Conservation (phyloP, 2,113 vertebrate species). For the Phalacrocorax brasilianus region DNA sequence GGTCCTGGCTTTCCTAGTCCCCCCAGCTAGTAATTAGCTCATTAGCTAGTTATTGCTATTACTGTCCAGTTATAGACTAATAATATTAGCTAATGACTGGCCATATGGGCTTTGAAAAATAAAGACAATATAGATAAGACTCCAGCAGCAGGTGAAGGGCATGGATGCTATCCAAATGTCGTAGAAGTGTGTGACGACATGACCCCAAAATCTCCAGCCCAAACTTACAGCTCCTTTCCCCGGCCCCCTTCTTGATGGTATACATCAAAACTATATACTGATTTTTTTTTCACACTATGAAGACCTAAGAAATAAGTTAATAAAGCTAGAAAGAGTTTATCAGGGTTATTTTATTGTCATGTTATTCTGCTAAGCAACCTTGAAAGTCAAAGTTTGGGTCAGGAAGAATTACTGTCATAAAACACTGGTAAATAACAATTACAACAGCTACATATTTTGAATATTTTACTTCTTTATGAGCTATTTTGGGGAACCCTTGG, state of each 20-base stretch:
- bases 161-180: rapidly evolving
- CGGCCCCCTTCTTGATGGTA: not conserved
- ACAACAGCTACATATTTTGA: not conserved
- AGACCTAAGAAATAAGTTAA: not conserved
- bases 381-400: not conserved
- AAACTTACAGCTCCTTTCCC: not conserved
- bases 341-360: not conserved
- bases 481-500: not conserved
- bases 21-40: not conserved
- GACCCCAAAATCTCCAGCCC: not conserved
- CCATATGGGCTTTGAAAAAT: not conserved
- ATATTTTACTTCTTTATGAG: not conserved
- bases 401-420: not conserved
- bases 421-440: not conserved
- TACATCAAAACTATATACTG: not conserved
- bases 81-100: not conserved
- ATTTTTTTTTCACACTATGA: not conserved
- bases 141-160: not conserved
- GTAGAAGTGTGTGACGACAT: not conserved
- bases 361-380: not conserved
- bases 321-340: not conserved
- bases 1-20: not conserved
- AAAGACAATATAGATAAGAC: not conserved
- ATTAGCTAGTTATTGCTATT: not conserved
- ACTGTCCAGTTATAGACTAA: not conserved